phyloP scores from a whole-genome alignment of 2,888 invertebrate species.

The Drosophila atripex region DNA sequence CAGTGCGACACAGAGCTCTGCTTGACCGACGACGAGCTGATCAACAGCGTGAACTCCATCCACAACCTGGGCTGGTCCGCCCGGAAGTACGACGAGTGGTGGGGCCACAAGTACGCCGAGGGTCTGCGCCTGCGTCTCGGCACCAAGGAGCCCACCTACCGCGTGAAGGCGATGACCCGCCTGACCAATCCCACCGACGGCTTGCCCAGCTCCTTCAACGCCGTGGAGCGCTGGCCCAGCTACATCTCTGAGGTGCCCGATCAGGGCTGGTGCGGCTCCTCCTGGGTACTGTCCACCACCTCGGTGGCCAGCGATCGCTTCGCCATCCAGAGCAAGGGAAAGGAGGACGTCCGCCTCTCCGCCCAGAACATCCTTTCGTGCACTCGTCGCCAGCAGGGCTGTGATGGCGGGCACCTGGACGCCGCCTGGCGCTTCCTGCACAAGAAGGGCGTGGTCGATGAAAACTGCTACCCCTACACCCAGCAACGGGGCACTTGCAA shows the following conservation, averaged over 20 bases:
- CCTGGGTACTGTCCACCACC: slow-evolving; percentile 96
- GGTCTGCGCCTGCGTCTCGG: slow-evolving; percentile 91
- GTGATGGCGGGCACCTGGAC: slow-evolving; percentile 95
- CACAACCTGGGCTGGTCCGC: slow-evolving; percentile 90
- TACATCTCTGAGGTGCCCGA: slow-evolving; percentile 89
- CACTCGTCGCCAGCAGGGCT: slow-evolving; percentile 91
- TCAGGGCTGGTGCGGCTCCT: slow-evolving; percentile 92
- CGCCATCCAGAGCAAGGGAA: slow-evolving; percentile 93
- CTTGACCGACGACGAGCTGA: slow-evolving; percentile 89
- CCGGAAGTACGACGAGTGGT: slow-evolving; percentile 92
- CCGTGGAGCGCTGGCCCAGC: slow-evolving; percentile 89
- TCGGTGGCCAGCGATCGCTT: slow-evolving; percentile 92
- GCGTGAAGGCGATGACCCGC: slow-evolving; percentile 83
- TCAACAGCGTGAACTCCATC: slow-evolving; percentile 87
- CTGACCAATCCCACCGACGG: slow-evolving; percentile 73
- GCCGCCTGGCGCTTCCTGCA: slow-evolving; percentile 95
- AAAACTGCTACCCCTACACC: slow-evolving; percentile 93
- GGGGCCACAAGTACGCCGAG: slow-evolving; percentile 91
- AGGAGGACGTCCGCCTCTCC: slow-evolving; percentile 89
- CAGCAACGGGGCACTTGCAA: slow-evolving; percentile 87
- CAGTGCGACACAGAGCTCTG: slow-evolving; percentile 90
- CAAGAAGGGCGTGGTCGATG: slow-evolving; percentile 92
- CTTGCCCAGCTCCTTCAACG: slow-evolving; percentile 90
- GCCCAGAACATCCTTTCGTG: slow-evolving; percentile 95
- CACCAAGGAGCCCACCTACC: slow-evolving; percentile 82